Base-by-base conservation (phyloP, 2,113 vertebrate species). In the Pipa parva region DNA sequence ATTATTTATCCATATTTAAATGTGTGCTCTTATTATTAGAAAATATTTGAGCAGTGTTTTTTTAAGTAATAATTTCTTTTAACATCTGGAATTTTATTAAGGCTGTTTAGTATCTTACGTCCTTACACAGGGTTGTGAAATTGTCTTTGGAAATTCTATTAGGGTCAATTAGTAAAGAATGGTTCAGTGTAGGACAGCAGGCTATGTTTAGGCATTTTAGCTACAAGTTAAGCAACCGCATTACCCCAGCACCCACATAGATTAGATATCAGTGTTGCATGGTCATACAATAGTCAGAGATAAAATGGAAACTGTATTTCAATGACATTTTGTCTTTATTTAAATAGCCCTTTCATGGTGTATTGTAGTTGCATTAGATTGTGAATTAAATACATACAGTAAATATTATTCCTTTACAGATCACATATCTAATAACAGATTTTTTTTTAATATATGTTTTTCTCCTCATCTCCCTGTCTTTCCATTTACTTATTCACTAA, bases 81-180 rank as follows among this genome's bases (percentile, higher is more conserved):
- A 52, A 63, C 61, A 63, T 63, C 61, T 63, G 61, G 48, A 52
- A 63, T 52, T 63, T 37, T 37, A 36, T 9, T 36, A 36, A 4
- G 22, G 6, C 17, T 36, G 28, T 36, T 36, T 36, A 36, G 55
- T 13, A 58, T 58, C 11, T 22, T 29, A 36, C 18, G 4, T 26
- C 18, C 4, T 3, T 12, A 31, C n/a, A 27, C 17, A 54, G 50
- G 22, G n/a, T 26, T 17, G 24, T 54, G 50, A 15, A 26, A 15
- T 17, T 18, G 4, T 21, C 46, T 49, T 4, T 22, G 46, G 46
- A 22, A 49, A 21, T 49, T 49, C 18, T 49, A 22, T 49, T 49
- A 49, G 2, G 18, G 2, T 18, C 46, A 49, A 49, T 49, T 49
- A 21, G 46, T 49, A 11, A 21, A 49, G 2, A 49, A 3, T 7